Evolutionary conservation across 2,113 vertebrate genomes (phyloP), one percentile per base, ranked within the genome.

Genomic region (Scalopus aquaticus): DNA sequence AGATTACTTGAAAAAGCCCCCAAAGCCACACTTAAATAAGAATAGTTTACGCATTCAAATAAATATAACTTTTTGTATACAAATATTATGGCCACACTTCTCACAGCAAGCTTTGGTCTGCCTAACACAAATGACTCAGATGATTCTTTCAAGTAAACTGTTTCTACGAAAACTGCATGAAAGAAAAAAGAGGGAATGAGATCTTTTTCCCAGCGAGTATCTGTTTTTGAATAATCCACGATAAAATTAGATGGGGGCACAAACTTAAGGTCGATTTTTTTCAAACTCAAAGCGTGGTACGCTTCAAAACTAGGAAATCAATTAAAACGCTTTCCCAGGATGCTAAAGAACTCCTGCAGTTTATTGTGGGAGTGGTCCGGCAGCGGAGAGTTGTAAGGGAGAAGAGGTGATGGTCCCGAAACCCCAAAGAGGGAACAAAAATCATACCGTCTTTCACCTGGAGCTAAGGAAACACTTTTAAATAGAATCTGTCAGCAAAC

Each of bases 401-500:
- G 42, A 70, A 30, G 69, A 56, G 9, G 10, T 32, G 30, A 65
- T 62, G 32, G 37, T 86, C 79, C 62, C 13, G 78, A 92, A 39
- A 89, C 70, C 74, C 81, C 79, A 28, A 4, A 90, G 28, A 60
- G 60, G 24, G 78, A 78, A 60, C 67, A 9, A 70, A 56, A 88
- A 80, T 74, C 26, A 12, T 69, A 44, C 56, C 69, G 77, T 54
- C 70, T 87, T 56, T 17, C 78, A 58, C 67, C 54, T 9, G 81
- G 74, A 42, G 16, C 74, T 87, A 65, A 93, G 46, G 78, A 77
- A 93, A 87, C 67, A 77, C 91, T 92, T 93, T 76, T 65, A 92
- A 92, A 95, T 64, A 26, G 44, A 87, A 88, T 89, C 67, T 94
- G 91, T 91, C 94, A 89, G 93, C 13, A 67, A 94, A 54, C 94